Base-by-base conservation (phyloP, 2,113 vertebrate species). In the Eulacestoma nigropectus region DNA sequence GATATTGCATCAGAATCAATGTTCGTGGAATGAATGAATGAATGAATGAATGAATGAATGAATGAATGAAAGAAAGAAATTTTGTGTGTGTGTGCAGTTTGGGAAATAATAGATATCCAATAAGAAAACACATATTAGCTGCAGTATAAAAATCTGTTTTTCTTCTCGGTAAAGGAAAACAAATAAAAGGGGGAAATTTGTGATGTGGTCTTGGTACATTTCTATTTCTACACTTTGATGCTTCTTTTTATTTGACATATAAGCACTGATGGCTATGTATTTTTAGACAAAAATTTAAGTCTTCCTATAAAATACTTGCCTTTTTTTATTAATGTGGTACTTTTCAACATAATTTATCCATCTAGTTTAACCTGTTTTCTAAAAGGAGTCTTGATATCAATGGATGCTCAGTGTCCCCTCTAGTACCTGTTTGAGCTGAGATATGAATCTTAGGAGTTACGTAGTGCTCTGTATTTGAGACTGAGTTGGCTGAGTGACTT, bases 391-490 rank as follows among this genome's bases (percentile, higher is more conserved):
- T 44, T 27, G 12, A 1, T 47, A 35, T 19, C 42, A 74, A 0
- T n/a, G 39, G 20, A 16, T 62, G 32, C 49, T 79, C 63, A 57
- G 1, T 46, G 30, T 76, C 32, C 50, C 11, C 32, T 56, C 10
- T 56, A 76, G 47, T 16, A 55, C 16, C 20, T 62, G 4, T 72
- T 14, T 5, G 5, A 78, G 47, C 32, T 20, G 35, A 62, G 63
- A 16, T 19, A 7, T 7, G 18, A 74, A n/a, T 57, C 16, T 60
- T 22, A 13, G 0, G 11, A 52, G 39, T 74, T 74, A 11, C 1
- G 0, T 10, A 53, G 35, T 29, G 8, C 16, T 72, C 30, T 73
- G 3, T 59, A 4, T 46, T 81, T 64, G 26, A 78, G 55, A 35
- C 42, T 62, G 60, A 78, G 20, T 35, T 67, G 87, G 6, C 42